Percentiles rank a stretch among this genome's conserved stretches.
phyloP scores from a whole-genome alignment of 2,888 invertebrate genomes.

The Steinernema hermaphroditum region DNA sequence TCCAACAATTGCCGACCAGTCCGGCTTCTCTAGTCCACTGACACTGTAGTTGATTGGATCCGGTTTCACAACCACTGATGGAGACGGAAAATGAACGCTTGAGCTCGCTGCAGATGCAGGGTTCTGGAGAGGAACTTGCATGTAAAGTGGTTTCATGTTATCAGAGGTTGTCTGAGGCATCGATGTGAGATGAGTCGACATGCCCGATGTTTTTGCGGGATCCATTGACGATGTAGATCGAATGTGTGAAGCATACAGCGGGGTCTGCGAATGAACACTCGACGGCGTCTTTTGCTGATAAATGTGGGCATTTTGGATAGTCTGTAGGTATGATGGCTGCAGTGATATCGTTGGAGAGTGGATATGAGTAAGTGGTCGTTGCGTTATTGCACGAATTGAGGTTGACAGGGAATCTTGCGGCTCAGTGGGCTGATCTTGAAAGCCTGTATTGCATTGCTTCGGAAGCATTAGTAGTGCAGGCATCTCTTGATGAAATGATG shows the following conservation, averaged over 20 bases:
- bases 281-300: constrained; percentile 5
- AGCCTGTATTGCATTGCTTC: too few relatives aligned
- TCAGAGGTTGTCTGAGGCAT: neutral
- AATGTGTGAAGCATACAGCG: neutral
- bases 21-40: constrained; percentile 6
- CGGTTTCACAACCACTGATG: neutral
- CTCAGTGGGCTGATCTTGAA: too few relatives aligned
- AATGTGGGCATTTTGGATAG: constrained; percentile 11
- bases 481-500: too few relatives aligned
- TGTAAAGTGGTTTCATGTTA: neutral
- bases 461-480: too few relatives aligned
- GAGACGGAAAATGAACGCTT: too few relatives aligned
- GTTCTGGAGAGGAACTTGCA: neutral
- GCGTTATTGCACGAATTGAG: too few relatives aligned
- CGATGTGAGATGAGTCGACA: too few relatives aligned
- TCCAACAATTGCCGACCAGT: neutral
- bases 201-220: too few relatives aligned
- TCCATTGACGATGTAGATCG: too few relatives aligned
- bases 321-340: neutral
- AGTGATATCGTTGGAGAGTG: neutral
- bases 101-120: neutral
- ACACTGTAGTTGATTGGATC: neutral
- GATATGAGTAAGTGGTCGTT: too few relatives aligned
- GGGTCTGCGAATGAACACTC: too few relatives aligned
- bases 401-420: too few relatives aligned